phyloP scores from a whole-genome alignment of 2,797 vertebrate genomes.

The Enteromius radiatus region DNA sequence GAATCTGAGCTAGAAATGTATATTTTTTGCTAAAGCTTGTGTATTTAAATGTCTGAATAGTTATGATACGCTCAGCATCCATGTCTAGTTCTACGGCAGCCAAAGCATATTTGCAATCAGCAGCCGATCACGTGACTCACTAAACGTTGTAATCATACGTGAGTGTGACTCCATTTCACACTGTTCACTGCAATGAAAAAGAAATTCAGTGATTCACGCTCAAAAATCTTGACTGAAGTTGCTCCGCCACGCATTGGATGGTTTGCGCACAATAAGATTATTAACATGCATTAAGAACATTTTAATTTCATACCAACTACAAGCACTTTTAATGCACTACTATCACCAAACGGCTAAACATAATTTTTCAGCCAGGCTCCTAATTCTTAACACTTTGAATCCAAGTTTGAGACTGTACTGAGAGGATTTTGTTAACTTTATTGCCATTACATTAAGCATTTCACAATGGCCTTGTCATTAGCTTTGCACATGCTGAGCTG shows the following conservation, averaged over 20 bases:
- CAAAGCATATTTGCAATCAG: no score
- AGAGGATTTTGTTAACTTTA: conserved; percentile 25
- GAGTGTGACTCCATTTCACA: no score
- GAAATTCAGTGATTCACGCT: background rate
- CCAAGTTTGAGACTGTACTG: background rate
- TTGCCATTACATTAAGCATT: conserved; percentile 30
- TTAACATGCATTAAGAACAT: background rate
- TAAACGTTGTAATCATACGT: no score
- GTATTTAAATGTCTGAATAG: background rate
- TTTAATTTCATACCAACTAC: background rate
- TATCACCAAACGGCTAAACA: background rate
- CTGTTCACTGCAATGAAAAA: background rate
- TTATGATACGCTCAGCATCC: background rate
- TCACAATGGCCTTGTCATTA: conserved; percentile 34
- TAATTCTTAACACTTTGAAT: background rate
- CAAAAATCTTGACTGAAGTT: background rate
- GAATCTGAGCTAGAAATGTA: no score
- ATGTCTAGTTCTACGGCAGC: background rate
- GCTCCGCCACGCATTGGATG: background rate
- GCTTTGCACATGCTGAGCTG: conserved; percentile 52
- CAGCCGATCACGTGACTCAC: no score
- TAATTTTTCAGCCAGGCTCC: background rate
- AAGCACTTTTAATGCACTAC: no score
- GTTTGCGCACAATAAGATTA: background rate
- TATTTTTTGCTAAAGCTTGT: background rate